Percentiles rank a stretch among this genome's conserved stretches.
phyloP scores from a whole-genome alignment of 1,140 invertebrate genomes.

The Drosophila kikkawai region DNA sequence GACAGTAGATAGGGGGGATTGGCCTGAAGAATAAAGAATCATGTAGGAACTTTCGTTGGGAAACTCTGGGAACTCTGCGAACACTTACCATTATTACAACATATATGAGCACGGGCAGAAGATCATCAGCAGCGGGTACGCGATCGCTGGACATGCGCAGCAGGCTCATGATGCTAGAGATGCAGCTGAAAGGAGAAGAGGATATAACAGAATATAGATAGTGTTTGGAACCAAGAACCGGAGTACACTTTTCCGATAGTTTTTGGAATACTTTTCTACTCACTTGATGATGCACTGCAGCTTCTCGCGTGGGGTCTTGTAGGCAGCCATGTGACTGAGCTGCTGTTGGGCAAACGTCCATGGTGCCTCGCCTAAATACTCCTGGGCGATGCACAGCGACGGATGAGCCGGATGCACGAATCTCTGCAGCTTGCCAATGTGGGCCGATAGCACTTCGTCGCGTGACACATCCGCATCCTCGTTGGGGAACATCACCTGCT shows the following conservation, averaged over 20 bases:
- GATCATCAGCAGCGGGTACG: conserved; percentile 97
- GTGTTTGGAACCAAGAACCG: no score
- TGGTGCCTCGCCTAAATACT: conserved; percentile 95
- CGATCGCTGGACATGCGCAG: conserved; percentile 92
- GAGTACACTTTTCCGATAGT: no score
- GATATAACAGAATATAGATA: not conserved
- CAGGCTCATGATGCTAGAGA: conserved; percentile 97
- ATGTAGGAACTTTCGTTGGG: not conserved
- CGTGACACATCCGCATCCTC: conserved; percentile 97
- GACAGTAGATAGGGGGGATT: conserved; percentile 98
- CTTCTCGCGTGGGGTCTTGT: conserved; percentile 97
- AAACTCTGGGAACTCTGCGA: not conserved
- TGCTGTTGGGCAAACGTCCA: conserved; percentile 99
- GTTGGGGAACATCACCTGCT: conserved; percentile 97
- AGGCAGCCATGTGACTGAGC: conserved; percentile 96
- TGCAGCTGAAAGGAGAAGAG: conserved; percentile 87
- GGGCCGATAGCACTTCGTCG: conserved; percentile 95
- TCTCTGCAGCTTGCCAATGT: conserved; percentile 93
- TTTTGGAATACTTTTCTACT: conserved; percentile 1
- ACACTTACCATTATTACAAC: conserved; percentile 95
- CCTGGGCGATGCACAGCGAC: conserved; percentile 92
- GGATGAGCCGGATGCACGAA: conserved; percentile 93
- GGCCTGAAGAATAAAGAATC: conserved; percentile 86
- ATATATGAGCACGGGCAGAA: conserved; percentile 98
- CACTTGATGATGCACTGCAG: conserved; percentile 88